A percentile compares a stretch with the other conserved stretches of the same genome.
phyloP scores from a whole-genome alignment of 53 echinoderm and acorn worm genomes.

The Henricia sp. region DNA sequence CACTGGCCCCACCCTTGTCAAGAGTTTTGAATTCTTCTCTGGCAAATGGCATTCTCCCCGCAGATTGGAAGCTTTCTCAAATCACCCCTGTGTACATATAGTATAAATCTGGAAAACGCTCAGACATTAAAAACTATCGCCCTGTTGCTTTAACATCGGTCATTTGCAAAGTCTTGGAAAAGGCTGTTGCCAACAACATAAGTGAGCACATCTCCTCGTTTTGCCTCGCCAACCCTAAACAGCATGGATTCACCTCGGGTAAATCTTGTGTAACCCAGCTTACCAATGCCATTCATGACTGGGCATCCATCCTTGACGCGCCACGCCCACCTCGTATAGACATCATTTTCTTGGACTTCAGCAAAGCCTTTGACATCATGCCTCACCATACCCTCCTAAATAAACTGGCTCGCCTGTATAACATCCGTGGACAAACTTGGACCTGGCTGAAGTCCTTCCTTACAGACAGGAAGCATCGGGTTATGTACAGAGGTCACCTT shows the following conservation, averaged over 20 bases:
- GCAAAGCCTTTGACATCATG: too few relatives aligned
- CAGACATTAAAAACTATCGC: slow-evolving; percentile 13
- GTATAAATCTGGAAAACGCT: slow-evolving; percentile 10
- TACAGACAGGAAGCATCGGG: not conserved
- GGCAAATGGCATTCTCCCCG: slow-evolving; percentile 5
- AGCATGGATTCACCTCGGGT: slow-evolving; percentile 12
- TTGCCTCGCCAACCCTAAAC: slow-evolving; percentile 4
- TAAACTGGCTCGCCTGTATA: slow-evolving; percentile 12
- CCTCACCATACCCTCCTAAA: too few relatives aligned
- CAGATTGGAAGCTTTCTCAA: not conserved
- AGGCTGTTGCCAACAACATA: slow-evolving; percentile 22
- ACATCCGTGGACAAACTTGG: too few relatives aligned
- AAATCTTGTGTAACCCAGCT: slow-evolving; percentile 35
- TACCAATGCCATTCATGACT: too few relatives aligned
- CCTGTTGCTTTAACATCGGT: slow-evolving; percentile 23
- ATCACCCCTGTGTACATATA: slow-evolving; percentile 20
- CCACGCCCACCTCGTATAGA: too few relatives aligned
- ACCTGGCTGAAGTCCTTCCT: not conserved
- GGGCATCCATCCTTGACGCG: too few relatives aligned
- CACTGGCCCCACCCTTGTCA: not conserved
- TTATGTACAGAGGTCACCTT: slow-evolving; percentile 18
- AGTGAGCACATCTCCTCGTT: not conserved
- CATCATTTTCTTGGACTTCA: too few relatives aligned
- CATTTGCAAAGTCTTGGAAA: slow-evolving; percentile 5
- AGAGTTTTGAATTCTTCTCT: not conserved